These are phyloP conservation scores for Cerceris rybyensis DNA, from an alignment of 2,888 invertebrate species.

Conservation along the genomic window DNA sequence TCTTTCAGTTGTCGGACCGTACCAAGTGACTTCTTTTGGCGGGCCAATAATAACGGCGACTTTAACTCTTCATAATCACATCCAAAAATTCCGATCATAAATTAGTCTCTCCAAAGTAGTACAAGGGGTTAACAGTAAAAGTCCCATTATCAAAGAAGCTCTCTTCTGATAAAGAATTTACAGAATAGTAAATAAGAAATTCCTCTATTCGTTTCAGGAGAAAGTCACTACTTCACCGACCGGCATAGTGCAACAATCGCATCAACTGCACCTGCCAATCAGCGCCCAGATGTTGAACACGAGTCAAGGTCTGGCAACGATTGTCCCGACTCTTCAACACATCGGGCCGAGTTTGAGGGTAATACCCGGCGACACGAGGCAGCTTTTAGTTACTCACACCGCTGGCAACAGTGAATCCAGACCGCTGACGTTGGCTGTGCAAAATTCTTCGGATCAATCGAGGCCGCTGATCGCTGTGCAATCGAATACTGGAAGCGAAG, in stretches of 20 bases:
- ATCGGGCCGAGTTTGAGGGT: slow-evolving; percentile 78
- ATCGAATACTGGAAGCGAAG: slow-evolving; percentile 77
- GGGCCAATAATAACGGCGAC: no score
- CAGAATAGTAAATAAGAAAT: neutral
- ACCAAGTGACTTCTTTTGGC: no score
- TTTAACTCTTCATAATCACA: no score
- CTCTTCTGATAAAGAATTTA: no score
- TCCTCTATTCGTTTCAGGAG: slow-evolving; percentile 64
- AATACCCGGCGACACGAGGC: slow-evolving; percentile 79
- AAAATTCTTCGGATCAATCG: slow-evolving; percentile 74
- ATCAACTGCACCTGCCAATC: slow-evolving; percentile 79
- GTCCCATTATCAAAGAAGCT: no score
- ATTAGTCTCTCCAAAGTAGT: no score
- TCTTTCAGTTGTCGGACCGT: no score
- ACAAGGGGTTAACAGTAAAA: no score
- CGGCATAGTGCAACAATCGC: slow-evolving; percentile 72
- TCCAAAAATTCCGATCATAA: no score
- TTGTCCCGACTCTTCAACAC: slow-evolving; percentile 80
- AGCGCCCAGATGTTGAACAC: slow-evolving; percentile 80
- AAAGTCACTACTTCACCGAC: slow-evolving; percentile 74
- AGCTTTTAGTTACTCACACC: slow-evolving; percentile 77
- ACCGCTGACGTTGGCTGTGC: slow-evolving; percentile 75
- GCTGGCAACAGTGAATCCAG: slow-evolving; percentile 75
- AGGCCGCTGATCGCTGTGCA: slow-evolving; percentile 78
- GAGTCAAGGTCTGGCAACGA: slow-evolving; percentile 78